Evolutionary conservation across 2,113 vertebrate genomes (phyloP).

Genomic region (Notarius quadriscutis): DNA sequence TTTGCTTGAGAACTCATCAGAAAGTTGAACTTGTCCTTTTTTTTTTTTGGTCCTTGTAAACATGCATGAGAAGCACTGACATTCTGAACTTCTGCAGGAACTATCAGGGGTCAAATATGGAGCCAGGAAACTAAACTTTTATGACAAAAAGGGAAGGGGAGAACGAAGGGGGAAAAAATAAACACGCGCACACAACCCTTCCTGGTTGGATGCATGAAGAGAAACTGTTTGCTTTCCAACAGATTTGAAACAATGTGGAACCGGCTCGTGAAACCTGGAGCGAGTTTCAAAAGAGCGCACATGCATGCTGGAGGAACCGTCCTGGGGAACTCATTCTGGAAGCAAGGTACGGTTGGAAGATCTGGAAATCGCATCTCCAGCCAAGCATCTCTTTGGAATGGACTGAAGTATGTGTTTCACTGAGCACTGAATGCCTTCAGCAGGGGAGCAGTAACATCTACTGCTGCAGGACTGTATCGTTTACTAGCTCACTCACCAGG

Average conservation of each 20-base stretch:
- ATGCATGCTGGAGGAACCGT: background rate
- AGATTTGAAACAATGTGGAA: background rate
- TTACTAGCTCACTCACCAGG: background rate
- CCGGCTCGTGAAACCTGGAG: background rate
- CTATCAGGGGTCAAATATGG: conserved; percentile 29
- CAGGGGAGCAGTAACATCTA: background rate
- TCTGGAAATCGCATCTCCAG: background rate
- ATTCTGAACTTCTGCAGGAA: conserved; percentile 39
- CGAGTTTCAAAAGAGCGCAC: background rate
- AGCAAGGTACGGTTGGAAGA: background rate
- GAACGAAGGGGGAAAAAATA: background rate
- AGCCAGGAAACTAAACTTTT: background rate
- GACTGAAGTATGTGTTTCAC: background rate
- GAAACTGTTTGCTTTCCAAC: background rate
- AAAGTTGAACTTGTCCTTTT: conserved; percentile 5
- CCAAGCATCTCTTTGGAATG: background rate
- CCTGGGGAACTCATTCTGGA: background rate
- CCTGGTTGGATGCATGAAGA: conserved; percentile 1
- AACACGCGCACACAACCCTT: background rate
- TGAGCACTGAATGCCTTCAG: background rate
- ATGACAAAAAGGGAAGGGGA: background rate
- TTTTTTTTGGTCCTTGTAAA: background rate
- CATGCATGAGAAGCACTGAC: conserved; percentile 42
- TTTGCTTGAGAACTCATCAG: conserved; percentile 50
- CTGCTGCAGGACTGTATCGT: background rate